Conservation (phyloP, 2,888 invertebrate species). For the Epirrhoe alternata region DNA sequence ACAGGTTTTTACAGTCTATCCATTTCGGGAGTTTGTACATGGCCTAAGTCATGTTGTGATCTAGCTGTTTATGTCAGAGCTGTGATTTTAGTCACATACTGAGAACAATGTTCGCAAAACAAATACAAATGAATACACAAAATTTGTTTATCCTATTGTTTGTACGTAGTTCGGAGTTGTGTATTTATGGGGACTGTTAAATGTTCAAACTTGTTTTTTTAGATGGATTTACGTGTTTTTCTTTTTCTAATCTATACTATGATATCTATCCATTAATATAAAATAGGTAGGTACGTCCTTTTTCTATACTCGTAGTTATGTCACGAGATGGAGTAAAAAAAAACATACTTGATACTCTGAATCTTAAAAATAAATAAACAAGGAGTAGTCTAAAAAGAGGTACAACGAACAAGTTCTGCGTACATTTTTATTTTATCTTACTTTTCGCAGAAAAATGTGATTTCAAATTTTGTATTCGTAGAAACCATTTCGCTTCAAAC, state of each 20-base stretch:
- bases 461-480: no score
- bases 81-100: constrained; percentile 20
- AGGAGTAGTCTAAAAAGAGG: no score
- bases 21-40: no score
- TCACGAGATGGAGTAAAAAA: no score
- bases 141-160: constrained; percentile 24
- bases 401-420: not conserved
- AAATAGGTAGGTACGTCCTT: no score
- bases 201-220: constrained; percentile 12
- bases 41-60: not conserved
- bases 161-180: constrained; percentile 16
- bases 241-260: no score
- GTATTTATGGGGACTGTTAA: constrained; percentile 21
- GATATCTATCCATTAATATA: no score
- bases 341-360: no score
- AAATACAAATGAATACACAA: constrained; percentile 23
- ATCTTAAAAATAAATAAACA: no score
- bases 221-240: not conserved
- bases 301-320: no score
- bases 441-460: not conserved
- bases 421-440: not conserved
- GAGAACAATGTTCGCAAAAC: constrained; percentile 27
- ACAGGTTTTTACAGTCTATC: no score
- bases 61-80: constrained; percentile 11
- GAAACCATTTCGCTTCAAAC: no score